Conservation (phyloP, 2,797 vertebrate genomes). For the Hylomyscus alleni region DNA sequence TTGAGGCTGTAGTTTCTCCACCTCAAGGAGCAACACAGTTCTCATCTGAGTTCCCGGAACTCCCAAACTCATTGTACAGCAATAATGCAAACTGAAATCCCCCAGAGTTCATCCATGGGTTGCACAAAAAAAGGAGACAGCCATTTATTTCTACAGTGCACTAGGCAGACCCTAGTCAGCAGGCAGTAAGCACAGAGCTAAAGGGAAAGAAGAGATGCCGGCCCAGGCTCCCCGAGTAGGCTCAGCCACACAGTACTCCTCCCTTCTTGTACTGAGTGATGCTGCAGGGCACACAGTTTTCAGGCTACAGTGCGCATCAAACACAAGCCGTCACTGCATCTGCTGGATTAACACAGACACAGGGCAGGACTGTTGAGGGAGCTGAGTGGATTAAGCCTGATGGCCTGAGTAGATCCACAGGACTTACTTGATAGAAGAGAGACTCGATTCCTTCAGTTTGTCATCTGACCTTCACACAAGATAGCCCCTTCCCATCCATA, state of each 20-base stretch:
- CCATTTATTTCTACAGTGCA: neutral
- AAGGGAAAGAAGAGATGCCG: accelerated
- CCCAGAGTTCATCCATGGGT: neutral
- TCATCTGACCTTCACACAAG: neutral
- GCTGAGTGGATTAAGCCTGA: neutral
- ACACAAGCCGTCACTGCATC: too few species aligned
- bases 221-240: neutral
- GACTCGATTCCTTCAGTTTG: neutral
- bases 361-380: neutral
- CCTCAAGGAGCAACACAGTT: neutral
- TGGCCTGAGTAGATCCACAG: neutral
- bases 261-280: accelerated
- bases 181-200: neutral
- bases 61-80: neutral
- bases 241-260: neutral
- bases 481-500: neutral
- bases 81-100: neutral
- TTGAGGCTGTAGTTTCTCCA: neutral
- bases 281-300: too few species aligned
- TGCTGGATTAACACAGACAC: neutral
- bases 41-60: neutral
- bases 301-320: neutral
- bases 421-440: neutral
- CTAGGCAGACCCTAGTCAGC: neutral
- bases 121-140: neutral